Base-by-base conservation (phyloP, 1,140 invertebrate genomes). In the Micrasema longulum region DNA sequence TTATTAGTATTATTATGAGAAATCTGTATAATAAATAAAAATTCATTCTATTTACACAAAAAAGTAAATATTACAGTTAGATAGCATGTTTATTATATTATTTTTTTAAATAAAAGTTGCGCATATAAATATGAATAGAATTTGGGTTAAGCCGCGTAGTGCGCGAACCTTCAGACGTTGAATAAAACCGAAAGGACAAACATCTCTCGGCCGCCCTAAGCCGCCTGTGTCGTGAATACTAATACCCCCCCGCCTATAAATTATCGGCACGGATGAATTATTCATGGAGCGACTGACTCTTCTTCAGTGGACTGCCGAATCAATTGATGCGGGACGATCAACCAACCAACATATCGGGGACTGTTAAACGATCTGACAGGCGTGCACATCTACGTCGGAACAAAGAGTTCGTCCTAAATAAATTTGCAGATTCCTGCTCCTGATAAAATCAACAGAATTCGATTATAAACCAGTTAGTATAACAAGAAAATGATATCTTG, bases 211-310 rank as follows among this genome's bases (percentile, higher is more conserved):
- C 35, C 55, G 55, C 55, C 55, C 55, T 60, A 60, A 60, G 14
- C 55, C n/a, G 10, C 31, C 55, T 22, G 55, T 63, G 72, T 31
- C 72, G 66, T 71, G 72, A 74, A 74, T 74, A 68, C 72, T 74
- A 74, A 74, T 74, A 57, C 65, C 62, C 22, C n/a, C 45, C 72
- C 68, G 69, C 68, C 68, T 71, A 74, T 71, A 71, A 75, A 75
- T 71, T 74, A 71, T 62, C 50, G 41, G 35, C 67, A 38, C 14
- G 43, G 64, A 18, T 75, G 73, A 75, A 75, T 75, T 71, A 75
- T 75, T 75, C 73, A 75, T 75, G 69, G 55, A 47, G 14, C 36
- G 63, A 31, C 38, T 47, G 63, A 31, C 38, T 63, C 60, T 45
- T 47, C 60, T 63, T 18, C 60, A 31, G 12, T 26, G 70, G 48